Evolutionary conservation across 2,888 invertebrate genomes (phyloP).

Genomic region (Bellardia bayeri): DNA sequence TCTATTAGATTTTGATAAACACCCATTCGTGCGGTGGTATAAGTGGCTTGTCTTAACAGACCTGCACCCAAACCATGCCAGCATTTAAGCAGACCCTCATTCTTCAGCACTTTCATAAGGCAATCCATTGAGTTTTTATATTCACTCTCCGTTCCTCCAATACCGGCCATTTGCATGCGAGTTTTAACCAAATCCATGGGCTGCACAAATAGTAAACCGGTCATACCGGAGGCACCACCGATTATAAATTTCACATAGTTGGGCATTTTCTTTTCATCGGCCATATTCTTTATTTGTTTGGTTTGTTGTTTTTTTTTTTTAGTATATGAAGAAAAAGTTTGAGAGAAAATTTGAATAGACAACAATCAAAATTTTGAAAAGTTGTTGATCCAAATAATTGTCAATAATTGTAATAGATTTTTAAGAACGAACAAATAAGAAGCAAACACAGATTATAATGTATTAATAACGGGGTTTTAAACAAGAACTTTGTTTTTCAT

Average conservation of each 20-base stretch:
- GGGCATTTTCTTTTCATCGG: constrained; percentile 75
- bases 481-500: no score
- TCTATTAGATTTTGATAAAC: constrained; percentile 97
- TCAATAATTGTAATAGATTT: no score
- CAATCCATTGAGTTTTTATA: constrained; percentile 92
- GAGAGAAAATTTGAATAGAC: not conserved
- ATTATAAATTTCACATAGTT: constrained; percentile 89
- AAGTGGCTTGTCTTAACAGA: constrained; percentile 97
- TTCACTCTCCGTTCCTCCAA: constrained; percentile 85
- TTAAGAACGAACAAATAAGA: not conserved
- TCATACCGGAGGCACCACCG: constrained; percentile 95
- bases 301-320: not conserved
- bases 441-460: no score
- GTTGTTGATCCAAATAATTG: no score
- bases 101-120: constrained; percentile 89
- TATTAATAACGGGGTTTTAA: no score
- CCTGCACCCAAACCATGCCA: constrained; percentile 97
- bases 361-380: not conserved
- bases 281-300: constrained; percentile 14
- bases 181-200: constrained; percentile 99
- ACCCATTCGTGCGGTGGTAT: constrained; percentile 98
- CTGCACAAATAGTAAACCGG: constrained; percentile 97
- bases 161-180: constrained; percentile 94
- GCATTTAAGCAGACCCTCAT: constrained; percentile 93
- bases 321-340: no score